Base-by-base conservation (phyloP, 1,140 invertebrate genomes). In the Hesperophylax magnus region DNA sequence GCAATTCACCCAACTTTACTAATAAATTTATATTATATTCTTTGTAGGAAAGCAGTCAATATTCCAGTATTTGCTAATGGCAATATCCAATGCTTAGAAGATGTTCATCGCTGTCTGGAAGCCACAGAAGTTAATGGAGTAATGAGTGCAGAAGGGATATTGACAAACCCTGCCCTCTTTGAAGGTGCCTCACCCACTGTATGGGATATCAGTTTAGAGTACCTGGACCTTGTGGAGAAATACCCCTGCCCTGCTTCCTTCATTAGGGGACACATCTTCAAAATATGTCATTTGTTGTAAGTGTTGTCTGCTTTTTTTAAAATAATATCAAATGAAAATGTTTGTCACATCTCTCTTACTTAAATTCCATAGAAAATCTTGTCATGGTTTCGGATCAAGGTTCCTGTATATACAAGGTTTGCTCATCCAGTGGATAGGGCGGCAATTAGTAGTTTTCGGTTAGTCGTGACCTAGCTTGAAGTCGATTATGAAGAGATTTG, bases 51-150 rank as follows among this genome's bases (percentile, higher is more conserved):
- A 82, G 93, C 93, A 77, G 93, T 99, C 8, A 94, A 92, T 78
- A 95, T 99, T 85, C 98, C 98, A 24, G 96, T 99, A 80, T 94
- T 99, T 86, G 97, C 98, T 6, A 99, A 99, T 92, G 98, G 98
- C 6, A 99, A 99, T 86, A 98, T 99, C 82, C 96, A 99, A 87
- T 96, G 95, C 85, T 87, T 97, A 76, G 92, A 94, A 86, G 98
- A 99, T 92, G 93, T 98, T 0, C 87, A 96, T 56, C 91, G 93
- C 69, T 99, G 98, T 87, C 87, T 99, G 31, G 88, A 94, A 81
- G 93, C 93, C 82, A 99, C 98, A 2, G 95, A 95, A 17, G 97
- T 95, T 14, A 92, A 97, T 87, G 98, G 96, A 22, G 95, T 97
- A 0, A 97, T 97, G 96, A 93, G 93, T 87, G 95, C 95, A 82